Percentiles rank a stretch among this genome's conserved stretches.
Conservation (phyloP, 2,797 vertebrate genomes). For the Diglossa cyanea region DNA sequence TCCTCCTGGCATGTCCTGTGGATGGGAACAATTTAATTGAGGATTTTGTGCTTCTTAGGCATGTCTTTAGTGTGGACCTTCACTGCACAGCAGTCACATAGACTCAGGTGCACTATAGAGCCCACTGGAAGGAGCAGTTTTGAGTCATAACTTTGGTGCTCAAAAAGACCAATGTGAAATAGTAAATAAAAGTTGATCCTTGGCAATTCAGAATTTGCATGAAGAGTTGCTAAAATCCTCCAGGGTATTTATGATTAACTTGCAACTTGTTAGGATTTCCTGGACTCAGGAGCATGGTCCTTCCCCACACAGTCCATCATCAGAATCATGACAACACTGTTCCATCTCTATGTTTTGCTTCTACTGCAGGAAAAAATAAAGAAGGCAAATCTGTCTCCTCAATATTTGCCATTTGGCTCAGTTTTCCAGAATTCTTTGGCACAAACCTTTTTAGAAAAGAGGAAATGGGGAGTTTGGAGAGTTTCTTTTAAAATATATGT, state of each 20-base stretch:
- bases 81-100: neutral
- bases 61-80: neutral
- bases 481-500: neutral
- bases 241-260: neutral
- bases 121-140: neutral
- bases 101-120: neutral
- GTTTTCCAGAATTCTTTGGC: neutral
- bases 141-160: neutral
- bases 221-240: neutral
- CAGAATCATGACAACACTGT: neutral
- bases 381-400: neutral
- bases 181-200: neutral
- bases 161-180: neutral
- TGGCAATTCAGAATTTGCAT: neutral
- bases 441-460: neutral
- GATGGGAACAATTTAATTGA: neutral
- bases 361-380: neutral
- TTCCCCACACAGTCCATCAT: neutral
- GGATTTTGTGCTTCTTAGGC: neutral
- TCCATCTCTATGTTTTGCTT: neutral
- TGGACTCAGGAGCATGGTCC: neutral
- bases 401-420: neutral
- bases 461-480: accelerated
- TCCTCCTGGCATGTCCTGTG: neutral
- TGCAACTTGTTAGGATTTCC: neutral